Percentiles rank a stretch among this genome's conserved stretches.
phyloP scores from a whole-genome alignment of 2,797 vertebrate genomes.

The Epinephelus coioides region DNA sequence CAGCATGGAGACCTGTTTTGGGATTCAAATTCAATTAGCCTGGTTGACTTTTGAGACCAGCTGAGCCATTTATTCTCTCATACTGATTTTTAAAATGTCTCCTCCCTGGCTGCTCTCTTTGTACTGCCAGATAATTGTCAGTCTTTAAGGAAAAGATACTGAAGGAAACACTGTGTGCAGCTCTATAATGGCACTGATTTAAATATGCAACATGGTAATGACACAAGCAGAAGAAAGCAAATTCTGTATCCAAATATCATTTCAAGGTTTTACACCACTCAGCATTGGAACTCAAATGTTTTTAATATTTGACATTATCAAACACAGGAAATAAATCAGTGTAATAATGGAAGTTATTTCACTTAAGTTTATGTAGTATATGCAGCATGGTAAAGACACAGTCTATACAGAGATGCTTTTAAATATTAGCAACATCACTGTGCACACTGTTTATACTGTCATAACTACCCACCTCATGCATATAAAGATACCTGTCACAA shows the following conservation, averaged over 20 bases:
- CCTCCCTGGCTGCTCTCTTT: constrained; percentile 20
- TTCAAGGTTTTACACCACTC: background rate
- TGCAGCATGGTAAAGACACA: too few relatives aligned
- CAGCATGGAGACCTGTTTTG: constrained; percentile 22
- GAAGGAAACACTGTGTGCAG: background rate
- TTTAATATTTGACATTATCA: background rate
- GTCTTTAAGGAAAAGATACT: constrained; percentile 6
- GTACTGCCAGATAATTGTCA: constrained; percentile 16
- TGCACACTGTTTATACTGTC: too few relatives aligned
- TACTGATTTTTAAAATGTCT: constrained; percentile 13
- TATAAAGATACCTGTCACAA: too few relatives aligned
- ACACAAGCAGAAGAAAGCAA: background rate
- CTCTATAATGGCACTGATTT: background rate
- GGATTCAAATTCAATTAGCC: constrained; percentile 67
- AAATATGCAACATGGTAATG: constrained; percentile 8
- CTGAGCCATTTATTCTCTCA: constrained; percentile 24
- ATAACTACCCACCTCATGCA: too few relatives aligned
- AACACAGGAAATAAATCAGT: background rate
- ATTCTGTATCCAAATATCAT: background rate
- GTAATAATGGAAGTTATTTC: background rate
- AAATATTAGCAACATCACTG: too few relatives aligned
- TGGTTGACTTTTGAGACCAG: constrained; percentile 38
- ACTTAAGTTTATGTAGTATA: too few relatives aligned
- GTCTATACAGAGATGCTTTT: too few relatives aligned
- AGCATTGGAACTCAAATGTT: too few relatives aligned